phyloP scores from a whole-genome alignment of 2,113 vertebrate genomes.

The Nothobranchius kuhntae region DNA sequence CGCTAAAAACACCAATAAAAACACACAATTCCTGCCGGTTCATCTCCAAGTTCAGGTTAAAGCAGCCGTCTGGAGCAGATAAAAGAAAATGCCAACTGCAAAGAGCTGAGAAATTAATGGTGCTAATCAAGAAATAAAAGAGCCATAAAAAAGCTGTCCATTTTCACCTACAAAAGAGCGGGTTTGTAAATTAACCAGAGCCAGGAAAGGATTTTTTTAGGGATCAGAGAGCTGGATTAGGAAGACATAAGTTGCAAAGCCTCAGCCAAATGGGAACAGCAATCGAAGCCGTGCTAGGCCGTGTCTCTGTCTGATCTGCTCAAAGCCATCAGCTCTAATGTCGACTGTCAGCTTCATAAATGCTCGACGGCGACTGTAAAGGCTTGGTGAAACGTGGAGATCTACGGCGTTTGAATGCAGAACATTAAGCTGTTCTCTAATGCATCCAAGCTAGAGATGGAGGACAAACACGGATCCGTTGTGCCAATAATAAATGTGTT shows the following conservation, averaged over 20 bases:
- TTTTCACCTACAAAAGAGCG: constrained; percentile 27
- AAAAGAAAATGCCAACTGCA: constrained; percentile 41
- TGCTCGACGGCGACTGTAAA: not conserved
- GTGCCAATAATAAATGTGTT: not conserved
- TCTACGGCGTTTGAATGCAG: not conserved
- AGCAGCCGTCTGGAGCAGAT: constrained; percentile 28
- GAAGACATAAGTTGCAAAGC: constrained; percentile 15
- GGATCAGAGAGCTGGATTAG: constrained; percentile 21
- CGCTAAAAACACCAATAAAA: constrained; percentile 60
- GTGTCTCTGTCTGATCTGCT: constrained; percentile 21
- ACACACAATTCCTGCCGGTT: constrained; percentile 47
- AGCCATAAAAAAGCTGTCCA: constrained; percentile 37
- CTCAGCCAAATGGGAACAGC: constrained; percentile 25
- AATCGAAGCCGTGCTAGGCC: not conserved
- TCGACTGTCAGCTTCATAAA: constrained; percentile 19
- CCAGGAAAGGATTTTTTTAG: constrained; percentile 13
- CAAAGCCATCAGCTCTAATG: constrained; percentile 18
- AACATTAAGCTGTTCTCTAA: constrained; percentile 7
- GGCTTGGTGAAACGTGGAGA: constrained; percentile 12
- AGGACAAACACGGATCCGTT: not conserved
- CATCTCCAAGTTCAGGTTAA: constrained; percentile 53
- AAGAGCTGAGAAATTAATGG: constrained; percentile 50
- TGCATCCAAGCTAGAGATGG: constrained; percentile 2
- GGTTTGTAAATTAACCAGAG: constrained; percentile 31
- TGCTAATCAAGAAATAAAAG: constrained; percentile 54